These are phyloP conservation scores for Tyrannus savana DNA, from an alignment of 2,113 vertebrate species.

Conservation along the genomic window DNA sequence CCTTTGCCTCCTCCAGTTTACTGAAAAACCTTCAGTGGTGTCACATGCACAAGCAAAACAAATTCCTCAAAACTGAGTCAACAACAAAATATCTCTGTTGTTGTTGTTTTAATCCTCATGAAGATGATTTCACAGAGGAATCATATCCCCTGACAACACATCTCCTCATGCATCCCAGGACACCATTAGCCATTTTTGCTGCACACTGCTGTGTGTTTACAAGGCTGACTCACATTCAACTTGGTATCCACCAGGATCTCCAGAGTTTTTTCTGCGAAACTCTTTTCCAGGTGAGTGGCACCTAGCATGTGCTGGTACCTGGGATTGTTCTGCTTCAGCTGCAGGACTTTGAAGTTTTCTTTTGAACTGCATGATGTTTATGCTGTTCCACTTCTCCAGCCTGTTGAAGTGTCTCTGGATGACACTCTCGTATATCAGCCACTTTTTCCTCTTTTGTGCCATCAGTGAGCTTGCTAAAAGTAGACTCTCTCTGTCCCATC, in stretches of 20 bases:
- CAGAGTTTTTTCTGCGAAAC: background rate
- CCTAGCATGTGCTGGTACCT: background rate
- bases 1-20: background rate
- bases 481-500: background rate
- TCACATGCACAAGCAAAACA: background rate
- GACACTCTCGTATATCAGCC: background rate
- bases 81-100: background rate
- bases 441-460: background rate
- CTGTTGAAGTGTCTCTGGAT: background rate
- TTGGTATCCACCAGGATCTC: background rate
- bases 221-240: background rate
- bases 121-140: background rate
- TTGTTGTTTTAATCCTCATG: background rate
- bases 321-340: background rate
- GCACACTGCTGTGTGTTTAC: accelerated
- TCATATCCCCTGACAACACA: background rate
- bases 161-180: background rate
- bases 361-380: background rate
- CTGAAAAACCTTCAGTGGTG: background rate
- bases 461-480: background rate
- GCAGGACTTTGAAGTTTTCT: background rate
- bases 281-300: background rate
- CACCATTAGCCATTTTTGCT: background rate
- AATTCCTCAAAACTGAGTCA: background rate
- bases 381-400: background rate